Base-by-base conservation (phyloP, 2,797 vertebrate genomes). In the Amblyraja radiata region DNA sequence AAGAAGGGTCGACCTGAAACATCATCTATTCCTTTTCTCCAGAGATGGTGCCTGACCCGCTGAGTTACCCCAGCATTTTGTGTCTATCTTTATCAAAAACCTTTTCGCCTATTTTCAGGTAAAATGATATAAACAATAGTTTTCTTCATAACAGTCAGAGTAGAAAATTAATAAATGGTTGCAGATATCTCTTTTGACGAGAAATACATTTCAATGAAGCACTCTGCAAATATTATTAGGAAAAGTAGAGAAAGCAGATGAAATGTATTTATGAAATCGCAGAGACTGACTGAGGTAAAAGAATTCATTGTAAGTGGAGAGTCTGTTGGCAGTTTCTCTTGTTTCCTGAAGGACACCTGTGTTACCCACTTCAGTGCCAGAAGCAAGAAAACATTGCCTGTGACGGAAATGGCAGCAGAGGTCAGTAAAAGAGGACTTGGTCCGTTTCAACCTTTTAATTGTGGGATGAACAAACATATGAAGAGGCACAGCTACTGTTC, bases 251-350 rank as follows among this genome's bases (percentile, higher is more conserved):
- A 65, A 88, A 68, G 16, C 84, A 36, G 63, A 88, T 68, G 28
- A 88, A 65, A 68, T 88, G 68, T 68, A 68, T 68, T 88, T 88
- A 16, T 88, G 61, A 68, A 88, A 88, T 88, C n/a, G 16, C 80
- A 28, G 80, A 83, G 84, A 68, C n/a, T 32, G 84, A 68, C 63
- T 32, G 84, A 68, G n/a, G 84, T 65, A 88, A 88, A 36, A 36
- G 63, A 32, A 88, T 88, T 36, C 63, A 36, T 65, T 88, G 63
- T 88, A 32, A 21, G n/a, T 88, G 36, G 8, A 88, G 4, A 0
- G n/a, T 36, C 61, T 21, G 84, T 68, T 88, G 63, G 61, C 84
- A 88, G 63, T 8, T 68, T 36, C 84, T 88, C 61, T 88, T 88
- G 84, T 8, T 68, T 63, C n/a, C 63, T 88, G 63, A 68, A 21